Evolutionary conservation across 2,113 vertebrate genomes (phyloP).

Genomic region (Clarias gariepinus): DNA sequence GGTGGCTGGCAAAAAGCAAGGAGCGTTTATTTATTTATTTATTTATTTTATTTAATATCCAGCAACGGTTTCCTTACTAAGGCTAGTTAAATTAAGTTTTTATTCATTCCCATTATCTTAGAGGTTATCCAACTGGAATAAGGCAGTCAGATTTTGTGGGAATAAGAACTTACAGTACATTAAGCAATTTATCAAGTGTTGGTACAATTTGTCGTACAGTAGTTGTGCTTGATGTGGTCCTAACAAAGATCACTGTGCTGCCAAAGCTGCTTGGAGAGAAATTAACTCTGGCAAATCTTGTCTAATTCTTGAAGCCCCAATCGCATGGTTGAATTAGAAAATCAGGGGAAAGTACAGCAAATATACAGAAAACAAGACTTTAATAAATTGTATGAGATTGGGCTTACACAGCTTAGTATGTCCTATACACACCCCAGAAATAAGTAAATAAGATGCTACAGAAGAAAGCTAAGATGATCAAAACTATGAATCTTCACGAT

Average conservation of each 20-base stretch:
- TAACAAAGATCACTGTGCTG: neutral
- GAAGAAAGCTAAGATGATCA: neutral
- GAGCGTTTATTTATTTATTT: neutral
- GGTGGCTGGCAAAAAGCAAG: constrained; percentile 9
- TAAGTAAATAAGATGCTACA: neutral
- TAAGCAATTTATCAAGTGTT: neutral
- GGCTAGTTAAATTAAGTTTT: neutral
- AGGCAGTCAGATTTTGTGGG: neutral
- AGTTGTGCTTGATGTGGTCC: neutral
- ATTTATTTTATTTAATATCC: neutral
- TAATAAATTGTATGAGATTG: neutral
- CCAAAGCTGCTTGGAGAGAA: neutral
- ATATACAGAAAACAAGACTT: neutral
- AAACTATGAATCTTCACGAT: neutral
- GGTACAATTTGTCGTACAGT: constrained; percentile 6
- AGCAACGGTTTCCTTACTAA: neutral
- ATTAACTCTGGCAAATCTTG: neutral
- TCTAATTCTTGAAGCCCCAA: neutral
- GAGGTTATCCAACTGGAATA: constrained; percentile 4
- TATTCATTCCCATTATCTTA: constrained; percentile 3
- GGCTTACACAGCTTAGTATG: neutral
- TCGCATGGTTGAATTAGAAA: neutral
- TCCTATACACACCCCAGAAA: neutral
- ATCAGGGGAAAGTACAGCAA: neutral
- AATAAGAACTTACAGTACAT: neutral